Conservation (phyloP, 2,888 invertebrate species). For the Lomographa bimaculata region DNA sequence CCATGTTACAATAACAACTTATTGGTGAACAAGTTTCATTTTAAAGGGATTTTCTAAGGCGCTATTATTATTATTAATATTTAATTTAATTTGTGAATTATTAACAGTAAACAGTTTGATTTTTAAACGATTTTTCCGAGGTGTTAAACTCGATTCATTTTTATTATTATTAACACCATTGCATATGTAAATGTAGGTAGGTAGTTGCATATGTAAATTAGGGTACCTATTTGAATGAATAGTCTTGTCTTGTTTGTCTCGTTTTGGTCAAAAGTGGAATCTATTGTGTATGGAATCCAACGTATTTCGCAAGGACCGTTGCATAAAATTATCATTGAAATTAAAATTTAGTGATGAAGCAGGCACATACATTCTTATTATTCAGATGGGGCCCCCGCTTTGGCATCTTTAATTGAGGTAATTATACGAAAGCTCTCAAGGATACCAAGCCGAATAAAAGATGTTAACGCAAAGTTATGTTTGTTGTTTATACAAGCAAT, state of each 20-base stretch:
- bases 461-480: background rate
- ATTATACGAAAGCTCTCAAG: conserved; percentile 11
- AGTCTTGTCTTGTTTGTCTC: conserved; percentile 28
- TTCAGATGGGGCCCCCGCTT: conserved; percentile 7
- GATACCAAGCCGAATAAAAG: conserved; percentile 1
- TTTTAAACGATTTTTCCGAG: too few species aligned
- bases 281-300: conserved; percentile 35
- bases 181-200: too few species aligned
- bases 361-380: conserved; percentile 10
- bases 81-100: too few species aligned
- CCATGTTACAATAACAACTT: too few species aligned
- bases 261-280: conserved; percentile 35
- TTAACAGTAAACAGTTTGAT: too few species aligned
- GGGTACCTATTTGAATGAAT: too few species aligned
- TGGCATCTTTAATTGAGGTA: conserved; percentile 14
- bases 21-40: too few species aligned
- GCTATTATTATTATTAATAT: too few species aligned
- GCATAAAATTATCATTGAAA: conserved; percentile 38
- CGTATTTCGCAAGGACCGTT: conserved; percentile 32
- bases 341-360: conserved; percentile 7
- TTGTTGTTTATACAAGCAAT: background rate
- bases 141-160: too few species aligned
- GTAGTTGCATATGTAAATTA: too few species aligned
- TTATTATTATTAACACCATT: too few species aligned
- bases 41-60: too few species aligned